Conservation (phyloP, 2,113 vertebrate species). For the Spea multiplicata region DNA sequence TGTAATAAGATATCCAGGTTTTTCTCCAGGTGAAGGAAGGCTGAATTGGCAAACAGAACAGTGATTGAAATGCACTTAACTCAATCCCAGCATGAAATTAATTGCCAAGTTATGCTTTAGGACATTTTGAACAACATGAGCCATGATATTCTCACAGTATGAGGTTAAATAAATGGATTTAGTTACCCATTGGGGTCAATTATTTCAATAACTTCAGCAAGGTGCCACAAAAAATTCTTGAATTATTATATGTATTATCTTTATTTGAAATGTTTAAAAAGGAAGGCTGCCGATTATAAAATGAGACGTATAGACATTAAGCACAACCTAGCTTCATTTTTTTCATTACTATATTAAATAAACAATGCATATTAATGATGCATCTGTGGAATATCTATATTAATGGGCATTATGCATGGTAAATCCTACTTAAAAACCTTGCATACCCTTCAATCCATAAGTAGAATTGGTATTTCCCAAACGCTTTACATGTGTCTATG, state of each 20-base stretch:
- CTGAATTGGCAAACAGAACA: constrained; percentile 30
- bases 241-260: neutral
- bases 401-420: no score
- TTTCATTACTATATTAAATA: no score
- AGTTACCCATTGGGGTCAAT: constrained; percentile 17
- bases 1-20: constrained; percentile 17
- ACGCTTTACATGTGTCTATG: no score
- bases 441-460: no score
- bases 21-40: constrained; percentile 28
- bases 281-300: neutral
- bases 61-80: constrained; percentile 31
- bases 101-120: constrained; percentile 37
- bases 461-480: no score
- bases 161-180: constrained; percentile 22
- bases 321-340: no score
- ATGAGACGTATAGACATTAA: neutral
- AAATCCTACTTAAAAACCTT: no score
- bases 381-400: no score
- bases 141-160: constrained; percentile 20
- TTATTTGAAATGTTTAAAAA: neutral
- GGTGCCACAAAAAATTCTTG: constrained; percentile 7
- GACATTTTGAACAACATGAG: constrained; percentile 35
- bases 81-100: constrained; percentile 39
- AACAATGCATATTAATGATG: no score
- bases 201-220: constrained; percentile 1